Evolutionary conservation across 2,113 vertebrate genomes (phyloP), one percentile per base, ranked within the genome.

Genomic region (Castor canadensis): DNA sequence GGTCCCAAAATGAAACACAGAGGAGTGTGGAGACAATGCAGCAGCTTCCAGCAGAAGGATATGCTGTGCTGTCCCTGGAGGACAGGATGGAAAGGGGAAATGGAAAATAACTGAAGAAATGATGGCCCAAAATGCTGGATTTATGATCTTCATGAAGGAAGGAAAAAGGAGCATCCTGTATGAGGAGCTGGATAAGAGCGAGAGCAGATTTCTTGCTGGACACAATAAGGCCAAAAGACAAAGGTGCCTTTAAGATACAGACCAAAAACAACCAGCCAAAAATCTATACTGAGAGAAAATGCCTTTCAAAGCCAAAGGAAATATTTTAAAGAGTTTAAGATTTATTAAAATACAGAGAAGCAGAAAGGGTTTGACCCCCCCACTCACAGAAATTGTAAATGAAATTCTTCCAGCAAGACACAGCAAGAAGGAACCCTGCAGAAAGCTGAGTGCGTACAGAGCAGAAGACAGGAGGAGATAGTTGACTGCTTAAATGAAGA

Each of bases 41-140:
- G 12, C 32, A 16, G 5, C 10, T 40, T 28, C 32, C 6, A 20
- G 83, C 56, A 47, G 35, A 16, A 9, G 1, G 0, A 20, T 6
- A 9, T n/a, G 24, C 12, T 2, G 0, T 16, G 58, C n/a, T 0
- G 4, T 17, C 58, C 76, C 58, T 10, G 28, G 22, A 30, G 45
- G 56, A 49, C 10, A 0, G 0, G 3, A 9, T 58, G n/a, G 11
- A 24, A 75, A 56, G 30, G 11, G 28, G 62, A 26, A 40, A 10
- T 7, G 54, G 40, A 56, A 38, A 19, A 26, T 15, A 5, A 2
- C 17, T 12, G n/a, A 35, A 35, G 32, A 43, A n/a, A 28, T 16
- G 35, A 28, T 16, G 35, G 35, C 26, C 26, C 4, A 12, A 80
- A 16, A 13, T 72, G 47, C 43, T 47, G 9, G 19, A 9, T 26